phyloP scores from a whole-genome alignment of 2,113 vertebrate species.

The Pelmatolapia mariae region DNA sequence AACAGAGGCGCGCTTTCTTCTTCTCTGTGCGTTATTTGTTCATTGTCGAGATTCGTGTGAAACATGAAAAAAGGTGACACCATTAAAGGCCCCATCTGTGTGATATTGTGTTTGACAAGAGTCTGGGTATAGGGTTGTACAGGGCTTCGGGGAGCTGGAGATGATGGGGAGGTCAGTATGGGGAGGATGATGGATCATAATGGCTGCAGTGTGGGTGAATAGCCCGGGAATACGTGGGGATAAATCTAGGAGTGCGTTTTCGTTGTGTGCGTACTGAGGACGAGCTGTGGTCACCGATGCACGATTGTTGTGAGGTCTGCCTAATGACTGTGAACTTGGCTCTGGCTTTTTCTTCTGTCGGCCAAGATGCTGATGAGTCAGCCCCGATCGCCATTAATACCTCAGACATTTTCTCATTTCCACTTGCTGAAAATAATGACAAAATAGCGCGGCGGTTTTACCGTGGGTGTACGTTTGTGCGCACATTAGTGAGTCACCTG shows the following conservation, averaged over 20 bases:
- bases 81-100: background rate
- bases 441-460: background rate
- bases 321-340: background rate
- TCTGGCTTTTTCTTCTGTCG: background rate
- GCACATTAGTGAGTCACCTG: slow-evolving; percentile 8
- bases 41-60: background rate
- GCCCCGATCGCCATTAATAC: background rate
- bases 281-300: background rate
- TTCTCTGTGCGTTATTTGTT: slow-evolving; percentile 9
- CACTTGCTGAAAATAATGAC: background rate
- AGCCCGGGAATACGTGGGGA: background rate
- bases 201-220: slow-evolving; percentile 17
- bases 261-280: background rate
- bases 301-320: background rate
- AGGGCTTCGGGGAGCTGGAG: background rate
- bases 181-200: slow-evolving; percentile 43
- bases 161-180: slow-evolving; percentile 33
- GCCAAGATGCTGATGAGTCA: slow-evolving; percentile 6
- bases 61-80: slow-evolving; percentile 11
- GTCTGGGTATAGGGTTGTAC: background rate
- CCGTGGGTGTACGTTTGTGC: background rate
- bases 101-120: slow-evolving; percentile 2
- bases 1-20: slow-evolving; percentile 13
- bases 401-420: slow-evolving; percentile 5
- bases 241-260: background rate